These are phyloP conservation scores for Cephalotes varians DNA, from an alignment of 2,888 invertebrate genomes.

Conservation along the genomic window DNA sequence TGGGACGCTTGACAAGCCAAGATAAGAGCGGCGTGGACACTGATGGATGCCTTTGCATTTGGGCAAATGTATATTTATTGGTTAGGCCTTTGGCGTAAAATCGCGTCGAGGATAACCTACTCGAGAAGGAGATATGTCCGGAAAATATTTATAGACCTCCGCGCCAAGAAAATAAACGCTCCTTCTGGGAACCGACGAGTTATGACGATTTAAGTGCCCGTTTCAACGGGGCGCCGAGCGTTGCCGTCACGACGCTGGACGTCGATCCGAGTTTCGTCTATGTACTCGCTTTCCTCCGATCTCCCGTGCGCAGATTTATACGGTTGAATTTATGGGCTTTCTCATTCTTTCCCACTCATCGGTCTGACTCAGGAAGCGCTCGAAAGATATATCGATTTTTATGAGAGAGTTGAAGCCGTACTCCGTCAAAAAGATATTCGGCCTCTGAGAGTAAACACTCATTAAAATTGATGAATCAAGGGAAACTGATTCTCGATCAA, in stretches of 20 bases:
- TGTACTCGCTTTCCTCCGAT: conserved; percentile 22
- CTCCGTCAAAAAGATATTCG: conserved; percentile 9
- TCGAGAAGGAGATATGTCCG: conserved; percentile 56
- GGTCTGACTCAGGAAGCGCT: background rate
- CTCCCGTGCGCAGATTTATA: conserved; percentile 15
- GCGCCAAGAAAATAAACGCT: conserved; percentile 55
- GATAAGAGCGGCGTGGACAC: conserved; percentile 15
- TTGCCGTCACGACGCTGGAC: conserved; percentile 43
- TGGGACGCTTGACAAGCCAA: background rate
- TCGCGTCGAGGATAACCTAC: conserved; percentile 41
- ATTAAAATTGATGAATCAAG: background rate
- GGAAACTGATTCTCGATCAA: conserved; percentile 4
- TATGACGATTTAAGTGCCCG: conserved; percentile 59
- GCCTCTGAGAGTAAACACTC: background rate
- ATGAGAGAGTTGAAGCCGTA: background rate
- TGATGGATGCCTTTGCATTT: conserved; percentile 33
- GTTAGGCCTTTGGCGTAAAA: conserved; percentile 17
- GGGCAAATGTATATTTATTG: conserved; percentile 54
- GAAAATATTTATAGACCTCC: conserved; percentile 58
- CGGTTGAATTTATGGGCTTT: conserved; percentile 32
- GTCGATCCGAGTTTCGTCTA: conserved; percentile 46
- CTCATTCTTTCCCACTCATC: conserved; percentile 26
- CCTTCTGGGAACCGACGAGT: conserved; percentile 55
- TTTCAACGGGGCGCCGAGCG: conserved; percentile 52
- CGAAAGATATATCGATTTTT: conserved; percentile 46